These are phyloP conservation scores for Mustelus asterias DNA, from an alignment of 2,113 vertebrate genomes.

Conservation along the genomic window DNA sequence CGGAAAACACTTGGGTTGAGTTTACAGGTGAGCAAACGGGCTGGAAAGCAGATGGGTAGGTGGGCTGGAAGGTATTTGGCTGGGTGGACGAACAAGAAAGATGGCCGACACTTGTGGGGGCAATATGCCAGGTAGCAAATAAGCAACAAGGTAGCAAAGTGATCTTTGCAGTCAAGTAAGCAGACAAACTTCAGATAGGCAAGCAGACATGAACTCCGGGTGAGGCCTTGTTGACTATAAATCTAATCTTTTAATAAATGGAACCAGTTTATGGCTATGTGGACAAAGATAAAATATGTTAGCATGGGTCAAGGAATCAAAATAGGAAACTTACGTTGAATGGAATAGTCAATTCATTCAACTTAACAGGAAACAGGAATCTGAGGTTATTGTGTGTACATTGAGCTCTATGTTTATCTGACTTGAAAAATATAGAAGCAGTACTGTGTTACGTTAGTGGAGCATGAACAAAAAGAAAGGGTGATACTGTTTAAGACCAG, in stretches of 20 bases:
- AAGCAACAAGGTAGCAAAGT: background rate
- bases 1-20: background rate
- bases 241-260: background rate
- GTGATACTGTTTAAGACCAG: background rate
- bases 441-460: background rate
- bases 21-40: background rate
- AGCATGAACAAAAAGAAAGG: background rate
- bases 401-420: background rate
- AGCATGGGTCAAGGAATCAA: background rate
- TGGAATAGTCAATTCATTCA: constrained; percentile 12
- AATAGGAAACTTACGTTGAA: background rate
- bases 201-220: background rate
- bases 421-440: background rate
- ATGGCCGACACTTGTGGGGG: background rate
- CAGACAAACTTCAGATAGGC: background rate
- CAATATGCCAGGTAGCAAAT: background rate
- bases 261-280: background rate
- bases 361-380: background rate
- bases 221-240: background rate
- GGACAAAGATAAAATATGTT: background rate
- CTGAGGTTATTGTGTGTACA: constrained; percentile 19
- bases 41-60: background rate
- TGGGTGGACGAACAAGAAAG: background rate
- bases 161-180: background rate
- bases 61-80: background rate